Evolutionary conservation across 1,140 invertebrate genomes (phyloP).

Genomic region (Drosophila biarmipes): DNA sequence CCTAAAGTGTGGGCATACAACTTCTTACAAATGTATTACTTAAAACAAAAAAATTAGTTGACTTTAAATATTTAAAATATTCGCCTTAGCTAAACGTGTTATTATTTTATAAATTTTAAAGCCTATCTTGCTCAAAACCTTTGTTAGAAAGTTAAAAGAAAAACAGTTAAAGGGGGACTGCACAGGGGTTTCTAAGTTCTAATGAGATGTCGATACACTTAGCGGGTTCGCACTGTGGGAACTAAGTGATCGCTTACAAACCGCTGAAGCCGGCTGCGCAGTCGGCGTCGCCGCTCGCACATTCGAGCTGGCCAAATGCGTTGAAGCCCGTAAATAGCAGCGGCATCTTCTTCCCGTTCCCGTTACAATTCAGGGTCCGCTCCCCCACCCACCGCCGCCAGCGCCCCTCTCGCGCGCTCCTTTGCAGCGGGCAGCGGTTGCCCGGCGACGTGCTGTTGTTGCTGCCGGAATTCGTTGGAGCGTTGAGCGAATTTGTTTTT

Average conservation of each 20-base stretch:
- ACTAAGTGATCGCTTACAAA: constrained; percentile 43
- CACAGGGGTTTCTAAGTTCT: no score
- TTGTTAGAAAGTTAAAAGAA: no score
- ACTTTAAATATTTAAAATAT: no score
- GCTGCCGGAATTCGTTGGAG: constrained; percentile 53
- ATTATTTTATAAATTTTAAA: no score
- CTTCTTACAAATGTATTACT: no score
- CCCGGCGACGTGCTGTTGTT: constrained; percentile 57
- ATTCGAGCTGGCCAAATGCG: constrained; percentile 82
- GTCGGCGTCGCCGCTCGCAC: constrained; percentile 30
- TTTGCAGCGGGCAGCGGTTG: constrained; percentile 42
- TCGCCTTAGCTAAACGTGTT: no score
- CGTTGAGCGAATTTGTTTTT: constrained; percentile 51
- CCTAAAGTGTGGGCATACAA: no score
- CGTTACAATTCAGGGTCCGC: constrained; percentile 11
- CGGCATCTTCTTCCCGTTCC: constrained; percentile 53
- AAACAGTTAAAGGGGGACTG: no score
- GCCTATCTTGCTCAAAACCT: no score
- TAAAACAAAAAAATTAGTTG: no score
- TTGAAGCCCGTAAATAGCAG: constrained; percentile 84
- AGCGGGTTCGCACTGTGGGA: constrained; percentile 8
- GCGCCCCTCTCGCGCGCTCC: not conserved
- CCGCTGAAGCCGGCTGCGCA: constrained; percentile 57
- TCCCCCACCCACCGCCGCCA: constrained; percentile 10
- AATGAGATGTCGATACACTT: not conserved